These are phyloP conservation scores for Malacoctenus gilli DNA, from an alignment of 2,797 vertebrate species.

Conservation along the genomic window DNA sequence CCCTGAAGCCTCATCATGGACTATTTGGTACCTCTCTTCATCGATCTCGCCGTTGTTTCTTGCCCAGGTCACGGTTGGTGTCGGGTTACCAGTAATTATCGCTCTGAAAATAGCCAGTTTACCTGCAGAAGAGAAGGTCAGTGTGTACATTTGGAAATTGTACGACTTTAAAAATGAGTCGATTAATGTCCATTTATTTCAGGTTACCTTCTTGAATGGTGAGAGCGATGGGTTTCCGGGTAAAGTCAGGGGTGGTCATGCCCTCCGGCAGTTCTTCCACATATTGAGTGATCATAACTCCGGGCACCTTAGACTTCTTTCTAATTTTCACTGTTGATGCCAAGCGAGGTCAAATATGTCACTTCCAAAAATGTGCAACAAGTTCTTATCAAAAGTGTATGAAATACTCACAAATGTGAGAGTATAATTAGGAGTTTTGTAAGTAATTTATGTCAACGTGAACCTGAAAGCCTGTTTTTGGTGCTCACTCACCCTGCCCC, in stretches of 20 bases:
- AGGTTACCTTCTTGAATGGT: slow-evolving; percentile 91
- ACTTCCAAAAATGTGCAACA: no score
- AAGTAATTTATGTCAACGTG: background rate
- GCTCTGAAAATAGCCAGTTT: slow-evolving; percentile 88
- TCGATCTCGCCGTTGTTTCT: slow-evolving; percentile 76
- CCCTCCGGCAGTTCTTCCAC: slow-evolving; percentile 83
- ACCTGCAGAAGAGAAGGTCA: slow-evolving; percentile 69
- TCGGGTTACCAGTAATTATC: slow-evolving; percentile 84
- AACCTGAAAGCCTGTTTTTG: background rate
- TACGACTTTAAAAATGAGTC: no score
- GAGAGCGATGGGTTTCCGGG: slow-evolving; percentile 84
- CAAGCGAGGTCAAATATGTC: slow-evolving; percentile 1
- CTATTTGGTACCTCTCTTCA: slow-evolving; percentile 70
- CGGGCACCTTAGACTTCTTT: slow-evolving; percentile 83
- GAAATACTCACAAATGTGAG: no score
- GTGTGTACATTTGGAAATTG: no score
- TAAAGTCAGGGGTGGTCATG: slow-evolving; percentile 85
- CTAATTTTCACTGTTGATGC: slow-evolving; percentile 73
- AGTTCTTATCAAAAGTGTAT: no score
- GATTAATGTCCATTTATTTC: background rate
- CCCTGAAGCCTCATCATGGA: slow-evolving; percentile 53
- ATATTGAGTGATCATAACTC: slow-evolving; percentile 85
- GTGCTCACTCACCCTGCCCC: slow-evolving; percentile 74
- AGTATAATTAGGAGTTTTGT: no score
- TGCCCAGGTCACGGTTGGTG: slow-evolving; percentile 83